Conservation (phyloP, 2,797 vertebrate species). For the Martes flavigula region DNA sequence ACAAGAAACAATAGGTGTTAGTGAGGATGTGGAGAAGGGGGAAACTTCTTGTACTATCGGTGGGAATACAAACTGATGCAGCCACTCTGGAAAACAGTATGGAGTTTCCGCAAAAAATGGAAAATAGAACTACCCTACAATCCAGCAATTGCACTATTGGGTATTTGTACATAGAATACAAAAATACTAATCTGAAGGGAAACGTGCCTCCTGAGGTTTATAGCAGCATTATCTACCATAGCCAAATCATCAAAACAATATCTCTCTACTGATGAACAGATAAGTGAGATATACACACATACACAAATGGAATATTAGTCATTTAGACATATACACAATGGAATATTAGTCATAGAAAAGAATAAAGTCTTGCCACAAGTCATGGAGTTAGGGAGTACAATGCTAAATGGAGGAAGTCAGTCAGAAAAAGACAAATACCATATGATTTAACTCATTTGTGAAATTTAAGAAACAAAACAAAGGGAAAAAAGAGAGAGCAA, state of each 20-base stretch:
- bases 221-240: background rate
- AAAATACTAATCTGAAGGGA: background rate
- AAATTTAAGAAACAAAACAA: background rate
- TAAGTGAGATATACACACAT: background rate
- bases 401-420: background rate
- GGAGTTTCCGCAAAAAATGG: background rate
- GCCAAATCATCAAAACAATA: background rate
- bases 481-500: background rate
- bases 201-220: background rate
- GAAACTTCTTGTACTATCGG: background rate
- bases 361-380: background rate
- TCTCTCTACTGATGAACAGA: background rate
- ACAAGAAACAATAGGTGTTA: background rate
- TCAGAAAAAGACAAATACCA: background rate
- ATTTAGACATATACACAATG: background rate
- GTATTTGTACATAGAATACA: background rate
- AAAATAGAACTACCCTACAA: background rate
- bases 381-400: background rate
- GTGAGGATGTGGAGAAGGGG: background rate
- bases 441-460: background rate
- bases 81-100: background rate
- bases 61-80: background rate
- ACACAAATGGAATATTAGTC: background rate
- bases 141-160: background rate
- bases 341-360: background rate